These are phyloP conservation scores for Lagopus muta DNA, from an alignment of 2,113 vertebrate species.

Conservation along the genomic window DNA sequence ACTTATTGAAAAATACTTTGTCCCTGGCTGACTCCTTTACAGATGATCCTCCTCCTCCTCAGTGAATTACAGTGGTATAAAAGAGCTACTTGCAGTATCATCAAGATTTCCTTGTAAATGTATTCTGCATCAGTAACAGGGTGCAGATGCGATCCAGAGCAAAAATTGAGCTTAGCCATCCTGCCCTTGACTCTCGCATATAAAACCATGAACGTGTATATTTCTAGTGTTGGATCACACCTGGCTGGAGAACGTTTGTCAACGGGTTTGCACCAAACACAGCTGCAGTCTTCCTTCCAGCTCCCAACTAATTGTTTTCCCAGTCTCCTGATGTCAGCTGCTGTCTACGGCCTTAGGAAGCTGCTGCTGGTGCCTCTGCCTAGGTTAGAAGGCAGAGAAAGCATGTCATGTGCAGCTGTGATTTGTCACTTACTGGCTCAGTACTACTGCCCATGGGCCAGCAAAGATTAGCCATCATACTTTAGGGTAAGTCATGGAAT, in stretches of 20 bases:
- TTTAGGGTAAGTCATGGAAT: not conserved
- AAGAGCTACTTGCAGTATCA: not conserved
- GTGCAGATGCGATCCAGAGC: not conserved
- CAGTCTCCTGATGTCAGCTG: not conserved
- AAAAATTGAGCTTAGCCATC: not conserved
- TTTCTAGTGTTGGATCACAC: not conserved
- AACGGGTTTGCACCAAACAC: not conserved
- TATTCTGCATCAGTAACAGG: not conserved
- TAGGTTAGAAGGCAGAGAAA: not conserved
- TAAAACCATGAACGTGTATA: not conserved
- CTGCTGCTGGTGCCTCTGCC: not conserved
- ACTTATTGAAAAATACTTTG: not conserved
- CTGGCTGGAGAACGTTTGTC: not conserved
- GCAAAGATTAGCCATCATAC: not conserved
- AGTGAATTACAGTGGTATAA: not conserved
- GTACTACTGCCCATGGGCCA: not conserved
- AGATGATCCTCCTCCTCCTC: not conserved
- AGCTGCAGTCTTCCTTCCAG: not conserved
- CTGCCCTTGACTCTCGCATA: not conserved
- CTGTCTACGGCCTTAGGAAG: not conserved
- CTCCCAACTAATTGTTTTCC: not conserved
- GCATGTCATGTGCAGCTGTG: not conserved
- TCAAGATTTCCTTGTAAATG: not conserved
- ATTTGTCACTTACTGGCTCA: not conserved
- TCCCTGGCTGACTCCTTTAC: not conserved